Evolutionary conservation across 2,888 invertebrate genomes (phyloP), one percentile per base, ranked within the genome.

Genomic region (Tipula unca): DNA sequence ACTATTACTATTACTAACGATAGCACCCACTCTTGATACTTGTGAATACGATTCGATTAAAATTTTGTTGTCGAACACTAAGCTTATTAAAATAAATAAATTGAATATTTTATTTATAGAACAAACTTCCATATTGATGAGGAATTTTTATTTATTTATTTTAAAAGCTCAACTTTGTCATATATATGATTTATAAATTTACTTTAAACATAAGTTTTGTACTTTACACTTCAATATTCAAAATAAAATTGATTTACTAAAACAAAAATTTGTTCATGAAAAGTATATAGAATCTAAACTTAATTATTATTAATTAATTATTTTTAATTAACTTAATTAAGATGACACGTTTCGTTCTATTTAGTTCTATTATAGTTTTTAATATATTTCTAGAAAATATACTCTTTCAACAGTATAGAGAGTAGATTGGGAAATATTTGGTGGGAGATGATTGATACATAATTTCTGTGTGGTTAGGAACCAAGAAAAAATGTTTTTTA

Each of bases 41-140:
- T 85, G 86, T 84, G 86, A 84, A 86, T 86, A 87, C 29, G 86
- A 87, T 86, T 85, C 86, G 29, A 86, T 42, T 84, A 86, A 86
- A 48, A 86, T 32, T 13, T 85, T 85, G 17, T 86, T 86, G 29
- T 14, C 29, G 14, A 42, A 25, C 25, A 48, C 1, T 42, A 85
- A 85, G 29, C 42, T 36, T 48, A 85, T 25, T 85, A 29, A 32
- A 85, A 54, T 54, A 20, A 54, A 54, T n/a, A 83, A 32, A 32
- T 32, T 29, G 14, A 29, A 29, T 29, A 29, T 82, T 54, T 17
- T 54, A 17, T 3, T n/a, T 29, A 0, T 82, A 29, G 82, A 82
- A 82, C n/a, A 69, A 2, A 69, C 3, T 13, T 25, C 69, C 69
- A 69, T 69, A n/a, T n/a, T n/a, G n/a, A n/a, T n/a, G n/a, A n/a